Conservation (phyloP, 2,113 vertebrate species). For the Ophiodon elongatus region DNA sequence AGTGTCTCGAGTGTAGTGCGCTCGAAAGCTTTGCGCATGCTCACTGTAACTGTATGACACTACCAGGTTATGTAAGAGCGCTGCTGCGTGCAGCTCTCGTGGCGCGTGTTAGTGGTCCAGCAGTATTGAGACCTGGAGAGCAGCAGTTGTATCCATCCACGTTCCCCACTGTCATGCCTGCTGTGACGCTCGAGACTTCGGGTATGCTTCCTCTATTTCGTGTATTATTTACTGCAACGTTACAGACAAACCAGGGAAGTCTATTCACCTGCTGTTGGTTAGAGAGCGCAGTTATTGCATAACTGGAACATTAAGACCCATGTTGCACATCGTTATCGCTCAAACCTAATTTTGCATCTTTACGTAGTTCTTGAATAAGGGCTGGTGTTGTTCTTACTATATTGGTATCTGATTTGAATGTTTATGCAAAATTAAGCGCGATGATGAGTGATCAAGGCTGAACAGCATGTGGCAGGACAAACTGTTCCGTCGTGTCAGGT, state of each 20-base stretch:
- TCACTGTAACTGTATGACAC: not conserved
- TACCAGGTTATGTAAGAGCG: not conserved
- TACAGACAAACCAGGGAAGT: not conserved
- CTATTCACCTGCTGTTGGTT: not conserved
- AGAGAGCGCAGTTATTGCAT: not conserved
- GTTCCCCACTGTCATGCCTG: slow-evolving; percentile 18
- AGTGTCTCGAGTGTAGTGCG: not conserved
- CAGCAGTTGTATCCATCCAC: not conserved
- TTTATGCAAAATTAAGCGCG: not conserved
- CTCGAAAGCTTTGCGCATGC: not conserved
- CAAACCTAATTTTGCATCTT: not conserved
- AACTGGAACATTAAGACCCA: not conserved
- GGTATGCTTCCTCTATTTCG: slow-evolving; percentile 26
- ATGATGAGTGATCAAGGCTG: not conserved
- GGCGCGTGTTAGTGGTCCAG: not conserved
- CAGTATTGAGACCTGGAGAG: not conserved
- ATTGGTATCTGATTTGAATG: not conserved
- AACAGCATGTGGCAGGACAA: not conserved
- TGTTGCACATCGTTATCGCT: not conserved
- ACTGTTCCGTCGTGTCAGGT: not conserved
- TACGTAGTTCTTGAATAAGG: too few species aligned
- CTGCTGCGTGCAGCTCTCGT: not conserved
- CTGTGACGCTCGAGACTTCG: slow-evolving; percentile 1
- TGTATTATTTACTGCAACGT: not conserved
- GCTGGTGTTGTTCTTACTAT: not conserved